Percentiles rank a stretch among this genome's conserved stretches.
phyloP scores from a whole-genome alignment of 2,888 invertebrate genomes.

The Cartodere bifasciata region DNA sequence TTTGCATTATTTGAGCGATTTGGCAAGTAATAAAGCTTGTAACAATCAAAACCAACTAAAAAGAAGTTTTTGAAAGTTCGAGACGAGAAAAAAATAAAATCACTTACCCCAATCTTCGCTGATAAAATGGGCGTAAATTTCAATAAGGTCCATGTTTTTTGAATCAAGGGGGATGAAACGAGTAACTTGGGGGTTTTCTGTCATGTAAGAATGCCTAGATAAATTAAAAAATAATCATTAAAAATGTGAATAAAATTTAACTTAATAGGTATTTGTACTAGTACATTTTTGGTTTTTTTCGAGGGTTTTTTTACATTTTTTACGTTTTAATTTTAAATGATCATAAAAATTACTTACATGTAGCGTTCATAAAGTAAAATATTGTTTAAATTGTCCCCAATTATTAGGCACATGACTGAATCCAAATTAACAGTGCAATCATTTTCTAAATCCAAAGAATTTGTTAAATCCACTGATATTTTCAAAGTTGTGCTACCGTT shows the following conservation, averaged over 20 bases:
- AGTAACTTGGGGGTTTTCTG: constrained; percentile 36
- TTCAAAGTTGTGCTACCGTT: constrained; percentile 12
- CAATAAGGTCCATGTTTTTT: constrained; percentile 33
- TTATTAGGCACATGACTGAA: constrained; percentile 45
- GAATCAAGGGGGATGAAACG: constrained; percentile 32
- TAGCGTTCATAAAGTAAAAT: constrained; percentile 43
- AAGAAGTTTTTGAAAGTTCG: constrained; percentile 15
- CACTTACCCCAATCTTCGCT: constrained; percentile 45
- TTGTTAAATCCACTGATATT: constrained; percentile 28
- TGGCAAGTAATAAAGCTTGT: constrained; percentile 3
- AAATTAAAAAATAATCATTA: too few species aligned
- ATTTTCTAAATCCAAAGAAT: constrained; percentile 35
- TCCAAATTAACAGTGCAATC: constrained; percentile 38
- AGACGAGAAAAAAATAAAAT: neutral
- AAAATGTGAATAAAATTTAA: too few species aligned
- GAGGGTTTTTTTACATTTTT: too few species aligned
- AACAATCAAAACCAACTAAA: constrained; percentile 42
- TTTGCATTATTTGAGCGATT: neutral
- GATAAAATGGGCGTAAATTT: constrained; percentile 42
- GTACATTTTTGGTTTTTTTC: too few species aligned
- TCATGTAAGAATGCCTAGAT: constrained; percentile 28
- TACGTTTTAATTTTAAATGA: too few species aligned
- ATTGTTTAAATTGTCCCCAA: constrained; percentile 53
- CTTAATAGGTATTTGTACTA: too few species aligned
- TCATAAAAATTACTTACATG: too few species aligned